Percentiles rank a stretch among this genome's conserved stretches.
phyloP scores from a whole-genome alignment of 2,888 invertebrate species.

The Drosophila nigricruria region DNA sequence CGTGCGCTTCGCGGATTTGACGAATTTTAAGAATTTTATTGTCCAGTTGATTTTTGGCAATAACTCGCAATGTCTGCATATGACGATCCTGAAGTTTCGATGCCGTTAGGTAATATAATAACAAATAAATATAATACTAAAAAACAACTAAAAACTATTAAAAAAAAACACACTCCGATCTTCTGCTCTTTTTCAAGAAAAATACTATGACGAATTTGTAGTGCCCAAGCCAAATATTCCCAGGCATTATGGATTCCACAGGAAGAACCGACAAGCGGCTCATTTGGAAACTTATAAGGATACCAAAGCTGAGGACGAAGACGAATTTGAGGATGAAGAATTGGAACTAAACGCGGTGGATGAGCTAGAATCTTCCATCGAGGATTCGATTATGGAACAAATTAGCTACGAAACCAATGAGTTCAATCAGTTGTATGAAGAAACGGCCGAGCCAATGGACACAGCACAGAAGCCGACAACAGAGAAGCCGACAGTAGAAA shows the following conservation, averaged over 20 bases:
- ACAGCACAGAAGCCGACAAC: not conserved
- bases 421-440: constrained; percentile 46
- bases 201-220: constrained; percentile 45
- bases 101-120: constrained; percentile 34
- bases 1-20: not conserved
- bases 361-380: constrained; percentile 14
- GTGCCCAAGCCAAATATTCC: constrained; percentile 48
- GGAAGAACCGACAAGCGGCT: constrained; percentile 50
- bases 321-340: constrained; percentile 28
- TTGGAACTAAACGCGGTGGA: not conserved
- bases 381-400: constrained; percentile 30
- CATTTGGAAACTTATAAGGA: constrained; percentile 54
- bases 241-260: constrained; percentile 6
- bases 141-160: not conserved
- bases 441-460: not conserved
- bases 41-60: not conserved
- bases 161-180: not conserved
- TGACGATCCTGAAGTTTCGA: not conserved
- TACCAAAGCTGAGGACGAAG: constrained; percentile 7
- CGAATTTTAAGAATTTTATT: not conserved
- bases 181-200: constrained; percentile 33
- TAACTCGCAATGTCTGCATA: constrained; percentile 21
- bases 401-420: constrained; percentile 50
- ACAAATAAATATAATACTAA: not conserved
- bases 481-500: not conserved